phyloP scores from a whole-genome alignment of 1,140 invertebrate genomes.

The Drosophila ohnishii region DNA sequence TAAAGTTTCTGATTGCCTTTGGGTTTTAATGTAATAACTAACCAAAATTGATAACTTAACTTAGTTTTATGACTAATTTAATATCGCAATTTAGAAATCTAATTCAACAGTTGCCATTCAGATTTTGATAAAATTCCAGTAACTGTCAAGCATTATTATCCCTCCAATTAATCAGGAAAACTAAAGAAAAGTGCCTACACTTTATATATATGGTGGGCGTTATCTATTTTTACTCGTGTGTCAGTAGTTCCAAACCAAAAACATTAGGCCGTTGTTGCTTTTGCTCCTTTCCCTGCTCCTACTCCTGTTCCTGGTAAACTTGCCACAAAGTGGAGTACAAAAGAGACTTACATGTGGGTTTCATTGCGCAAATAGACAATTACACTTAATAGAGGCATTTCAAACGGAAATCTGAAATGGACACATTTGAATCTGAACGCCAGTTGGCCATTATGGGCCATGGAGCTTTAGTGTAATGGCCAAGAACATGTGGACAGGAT shows the following conservation, averaged over 20 bases:
- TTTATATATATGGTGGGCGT: not conserved
- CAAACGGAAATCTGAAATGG: constrained; percentile 17
- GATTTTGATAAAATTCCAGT: not conserved
- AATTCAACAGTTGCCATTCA: not conserved
- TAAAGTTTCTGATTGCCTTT: not conserved
- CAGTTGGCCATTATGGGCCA: constrained; percentile 6
- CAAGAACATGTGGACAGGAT: not conserved
- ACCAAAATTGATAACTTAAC: not conserved
- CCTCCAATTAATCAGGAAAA: not conserved
- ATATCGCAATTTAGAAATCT: not conserved
- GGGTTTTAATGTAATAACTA: not conserved
- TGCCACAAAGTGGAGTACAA: constrained; percentile 1
- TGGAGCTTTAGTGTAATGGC: constrained; percentile 6
- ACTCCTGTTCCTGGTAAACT: not conserved
- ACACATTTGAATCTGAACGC: constrained; percentile 12
- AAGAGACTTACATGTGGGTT: constrained; percentile 15
- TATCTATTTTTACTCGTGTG: not conserved
- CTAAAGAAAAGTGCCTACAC: not conserved
- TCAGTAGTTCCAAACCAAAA: not conserved
- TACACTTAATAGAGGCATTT: constrained; percentile 40
- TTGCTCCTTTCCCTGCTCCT: not conserved
- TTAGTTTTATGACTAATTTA: not conserved
- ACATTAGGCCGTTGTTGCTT: not conserved
- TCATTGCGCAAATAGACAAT: constrained; percentile 26
- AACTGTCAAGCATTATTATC: not conserved